Percentiles rank a stretch among this genome's conserved stretches.
phyloP scores from a whole-genome alignment of 2,888 invertebrate species.

The Papilio demoleus region DNA sequence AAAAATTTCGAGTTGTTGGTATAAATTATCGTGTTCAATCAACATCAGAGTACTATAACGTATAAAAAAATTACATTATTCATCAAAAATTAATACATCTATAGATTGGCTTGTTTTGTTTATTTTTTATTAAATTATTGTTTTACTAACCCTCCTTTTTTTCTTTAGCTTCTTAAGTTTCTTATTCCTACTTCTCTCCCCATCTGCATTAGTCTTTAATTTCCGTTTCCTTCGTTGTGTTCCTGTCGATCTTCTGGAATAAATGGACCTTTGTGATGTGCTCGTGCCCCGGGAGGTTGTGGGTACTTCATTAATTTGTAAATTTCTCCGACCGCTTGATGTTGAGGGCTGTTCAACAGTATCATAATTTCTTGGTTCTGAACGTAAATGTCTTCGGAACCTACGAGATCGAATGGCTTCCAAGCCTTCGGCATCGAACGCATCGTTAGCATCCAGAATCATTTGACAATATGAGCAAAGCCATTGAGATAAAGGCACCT shows the following conservation, averaged over 20 bases:
- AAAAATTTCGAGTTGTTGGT: no score
- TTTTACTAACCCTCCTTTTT: constrained; percentile 66
- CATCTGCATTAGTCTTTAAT: constrained; percentile 85
- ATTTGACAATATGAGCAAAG: constrained; percentile 89
- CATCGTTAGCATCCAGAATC: constrained; percentile 58
- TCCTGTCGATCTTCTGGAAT: constrained; percentile 49
- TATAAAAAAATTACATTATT: no score
- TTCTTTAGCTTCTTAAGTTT: constrained; percentile 72
- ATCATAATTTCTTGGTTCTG: constrained; percentile 49
- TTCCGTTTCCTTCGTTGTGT: constrained; percentile 69
- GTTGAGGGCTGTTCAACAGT: constrained; percentile 58
- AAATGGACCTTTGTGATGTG: constrained; percentile 44
- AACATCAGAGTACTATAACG: no score
- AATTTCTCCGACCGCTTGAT: constrained; percentile 53
- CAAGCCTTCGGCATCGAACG: constrained; percentile 72
- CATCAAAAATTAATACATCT: no score
- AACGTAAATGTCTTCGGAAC: constrained; percentile 47
- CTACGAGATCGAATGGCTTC: constrained; percentile 57
- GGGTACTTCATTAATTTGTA: constrained; percentile 47
- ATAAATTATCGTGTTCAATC: no score
- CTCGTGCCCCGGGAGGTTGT: constrained; percentile 50
- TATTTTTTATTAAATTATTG: no score
- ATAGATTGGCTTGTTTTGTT: no score
- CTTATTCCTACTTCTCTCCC: constrained; percentile 58
- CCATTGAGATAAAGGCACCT: constrained; percentile 93